These are phyloP conservation scores for Sericinus montela DNA, from an alignment of 2,888 invertebrate species.

Conservation along the genomic window DNA sequence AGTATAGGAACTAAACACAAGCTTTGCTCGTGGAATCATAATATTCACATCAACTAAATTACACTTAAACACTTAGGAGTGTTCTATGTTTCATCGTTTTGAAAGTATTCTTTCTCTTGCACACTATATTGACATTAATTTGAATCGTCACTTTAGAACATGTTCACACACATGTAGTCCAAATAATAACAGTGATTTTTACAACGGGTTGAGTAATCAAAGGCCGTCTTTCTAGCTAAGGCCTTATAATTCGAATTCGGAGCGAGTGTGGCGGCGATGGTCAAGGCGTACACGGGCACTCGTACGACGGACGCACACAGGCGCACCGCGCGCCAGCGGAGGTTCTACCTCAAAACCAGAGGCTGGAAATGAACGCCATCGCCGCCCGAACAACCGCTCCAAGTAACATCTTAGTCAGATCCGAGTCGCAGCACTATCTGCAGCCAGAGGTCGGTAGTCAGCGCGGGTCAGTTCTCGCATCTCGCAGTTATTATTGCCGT, in stretches of 20 bases:
- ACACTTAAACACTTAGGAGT: conserved; percentile 41
- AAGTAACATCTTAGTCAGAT: conserved; percentile 88
- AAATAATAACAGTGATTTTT: conserved; percentile 31
- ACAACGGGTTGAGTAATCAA: background rate
- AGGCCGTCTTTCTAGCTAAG: conserved; percentile 16
- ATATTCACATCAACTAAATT: conserved; percentile 46
- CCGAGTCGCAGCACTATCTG: conserved; percentile 77
- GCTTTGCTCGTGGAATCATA: conserved; percentile 63
- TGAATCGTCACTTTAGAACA: conserved; percentile 30
- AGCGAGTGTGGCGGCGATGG: conserved; percentile 71
- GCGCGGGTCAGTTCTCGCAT: conserved; percentile 84
- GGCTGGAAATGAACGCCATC: conserved; percentile 74
- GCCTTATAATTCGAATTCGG: conserved; percentile 70
- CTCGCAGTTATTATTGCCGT: conserved; percentile 89
- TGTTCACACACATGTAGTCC: conserved; percentile 40
- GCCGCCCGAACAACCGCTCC: conserved; percentile 84
- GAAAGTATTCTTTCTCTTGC: conserved; percentile 21
- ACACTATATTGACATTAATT: conserved; percentile 36
- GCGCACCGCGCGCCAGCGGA: conserved; percentile 44
- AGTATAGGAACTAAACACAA: conserved; percentile 76
- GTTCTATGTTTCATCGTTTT: conserved; percentile 24
- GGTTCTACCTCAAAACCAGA: conserved; percentile 61
- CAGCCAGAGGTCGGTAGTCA: conserved; percentile 72
- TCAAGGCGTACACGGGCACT: conserved; percentile 64
- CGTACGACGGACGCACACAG: conserved; percentile 36